Evolutionary conservation across 1,140 invertebrate species (phyloP).

Genomic region (Meteorus sp.): DNA sequence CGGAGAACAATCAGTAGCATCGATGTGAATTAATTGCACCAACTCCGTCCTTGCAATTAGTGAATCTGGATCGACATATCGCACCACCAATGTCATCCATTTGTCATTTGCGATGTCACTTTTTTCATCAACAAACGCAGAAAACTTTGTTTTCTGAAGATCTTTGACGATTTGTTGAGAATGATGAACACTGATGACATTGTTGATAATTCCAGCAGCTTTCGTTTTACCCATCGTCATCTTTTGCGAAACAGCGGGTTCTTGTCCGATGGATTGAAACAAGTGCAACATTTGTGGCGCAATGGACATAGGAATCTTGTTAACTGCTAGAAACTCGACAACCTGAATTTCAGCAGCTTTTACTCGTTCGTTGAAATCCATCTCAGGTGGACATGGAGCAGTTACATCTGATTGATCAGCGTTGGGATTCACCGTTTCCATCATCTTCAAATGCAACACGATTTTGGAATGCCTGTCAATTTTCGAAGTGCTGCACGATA

Average conservation of each 20-base stretch:
- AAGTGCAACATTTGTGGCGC: background rate
- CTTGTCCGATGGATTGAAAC: conserved; percentile 4
- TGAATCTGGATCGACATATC: conserved; percentile 2
- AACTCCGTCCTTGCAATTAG: background rate
- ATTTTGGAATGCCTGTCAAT: background rate
- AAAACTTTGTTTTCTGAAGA: conserved; percentile 11
- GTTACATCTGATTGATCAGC: background rate
- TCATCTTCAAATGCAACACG: background rate
- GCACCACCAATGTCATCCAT: background rate
- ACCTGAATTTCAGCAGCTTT: conserved; percentile 15
- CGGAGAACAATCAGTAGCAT: background rate
- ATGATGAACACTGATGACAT: background rate
- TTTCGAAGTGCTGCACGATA: background rate
- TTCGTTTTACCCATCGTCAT: too few relatives aligned
- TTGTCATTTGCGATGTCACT: background rate
- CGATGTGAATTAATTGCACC: background rate
- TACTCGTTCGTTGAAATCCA: conserved; percentile 3
- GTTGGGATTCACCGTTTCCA: background rate
- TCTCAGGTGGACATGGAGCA: background rate
- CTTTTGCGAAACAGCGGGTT: conserved; percentile 1
- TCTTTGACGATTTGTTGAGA: background rate
- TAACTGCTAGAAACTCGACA: background rate
- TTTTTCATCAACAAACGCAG: conserved; percentile 14
- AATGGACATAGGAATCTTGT: background rate
- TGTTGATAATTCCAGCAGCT: conserved; percentile 6